Conservation (phyloP, 2,113 vertebrate genomes). For the Coregonus clupeaformis region DNA sequence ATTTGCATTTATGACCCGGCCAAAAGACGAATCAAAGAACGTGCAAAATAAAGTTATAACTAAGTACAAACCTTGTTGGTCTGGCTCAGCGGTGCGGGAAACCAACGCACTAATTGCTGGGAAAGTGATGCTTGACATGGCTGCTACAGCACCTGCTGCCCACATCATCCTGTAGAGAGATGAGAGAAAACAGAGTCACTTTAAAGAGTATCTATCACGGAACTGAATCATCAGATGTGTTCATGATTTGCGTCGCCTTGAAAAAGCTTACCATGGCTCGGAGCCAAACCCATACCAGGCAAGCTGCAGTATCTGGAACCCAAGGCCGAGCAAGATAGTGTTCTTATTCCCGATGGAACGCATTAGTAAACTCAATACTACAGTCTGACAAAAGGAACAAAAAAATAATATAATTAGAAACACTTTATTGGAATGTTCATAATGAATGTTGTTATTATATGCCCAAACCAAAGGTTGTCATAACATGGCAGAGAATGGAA, state of each 20-base stretch:
- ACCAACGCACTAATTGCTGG: constrained; percentile 85
- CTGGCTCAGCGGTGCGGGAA: constrained; percentile 83
- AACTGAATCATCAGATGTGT: neutral
- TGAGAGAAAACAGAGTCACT: neutral
- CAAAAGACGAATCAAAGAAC: neutral
- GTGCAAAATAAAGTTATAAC: neutral
- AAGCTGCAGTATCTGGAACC: constrained; percentile 86
- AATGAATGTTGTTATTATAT: no score
- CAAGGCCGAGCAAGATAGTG: constrained; percentile 84
- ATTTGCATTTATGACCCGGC: neutral
- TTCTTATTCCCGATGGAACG: constrained; percentile 90
- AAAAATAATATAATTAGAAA: neutral
- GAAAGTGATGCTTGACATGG: constrained; percentile 89
- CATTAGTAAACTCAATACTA: constrained; percentile 88
- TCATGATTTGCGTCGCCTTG: neutral
- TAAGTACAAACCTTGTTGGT: constrained; percentile 79
- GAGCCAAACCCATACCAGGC: constrained; percentile 89
- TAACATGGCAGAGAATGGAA: no score
- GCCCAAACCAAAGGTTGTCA: no score
- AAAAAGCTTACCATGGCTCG: constrained; percentile 80
- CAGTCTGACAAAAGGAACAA: constrained; percentile 69
- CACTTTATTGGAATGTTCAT: neutral
- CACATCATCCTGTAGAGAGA: constrained; percentile 84
- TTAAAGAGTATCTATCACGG: no score
- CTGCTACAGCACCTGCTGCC: constrained; percentile 84